Base-by-base conservation (phyloP, 1,140 invertebrate genomes). In the Aphelenchoides besseyi region DNA sequence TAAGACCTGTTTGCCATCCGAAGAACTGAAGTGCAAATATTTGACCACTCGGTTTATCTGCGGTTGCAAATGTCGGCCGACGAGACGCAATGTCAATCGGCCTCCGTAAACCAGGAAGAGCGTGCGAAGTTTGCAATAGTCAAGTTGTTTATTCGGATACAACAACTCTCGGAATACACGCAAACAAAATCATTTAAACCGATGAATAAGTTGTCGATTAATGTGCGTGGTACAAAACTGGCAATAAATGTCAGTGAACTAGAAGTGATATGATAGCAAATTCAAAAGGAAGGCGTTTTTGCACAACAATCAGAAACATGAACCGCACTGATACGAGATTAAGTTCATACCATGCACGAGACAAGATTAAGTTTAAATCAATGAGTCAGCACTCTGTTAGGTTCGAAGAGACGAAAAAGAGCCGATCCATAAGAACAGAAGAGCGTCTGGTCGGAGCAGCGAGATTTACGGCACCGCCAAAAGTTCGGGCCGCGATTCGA, bases 21-120 rank as follows among this genome's bases (percentile, higher is more conserved):
- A 48, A 48, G 41, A 48, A 48, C 41, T 48, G 41, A 48, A 48
- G 41, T 48, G 41, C 41, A 48, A 48, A 48, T 48, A 48, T 48
- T 48, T 48, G 41, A 48, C 41, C 12, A 48, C 23, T 12, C 41
- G 41, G 41, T 48, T 48, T 48, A 48, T 48, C 41, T 23, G 41
- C 41, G 41, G 41, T 48, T 48, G 41, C 41, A 12, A 23, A 12
- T 23, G 12, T 48, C 41, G 41, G 23, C 12, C 41, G 41, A 23
- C 41, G 41, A 12, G 41, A 48, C 41, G 12, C 41, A n/a, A n/a
- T n/a, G n/a, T n/a, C n/a, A 23, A 48, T 48, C 41, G 41, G 41
- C 41, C 41, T 48, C 41, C 41, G 41, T 16, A 48, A 48, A 48
- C 12, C 23, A 23, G 41, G 41, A 48, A 12, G 41, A 23, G 12